phyloP scores from a whole-genome alignment of 2,113 vertebrate genomes.

The Phaethon lepturus region DNA sequence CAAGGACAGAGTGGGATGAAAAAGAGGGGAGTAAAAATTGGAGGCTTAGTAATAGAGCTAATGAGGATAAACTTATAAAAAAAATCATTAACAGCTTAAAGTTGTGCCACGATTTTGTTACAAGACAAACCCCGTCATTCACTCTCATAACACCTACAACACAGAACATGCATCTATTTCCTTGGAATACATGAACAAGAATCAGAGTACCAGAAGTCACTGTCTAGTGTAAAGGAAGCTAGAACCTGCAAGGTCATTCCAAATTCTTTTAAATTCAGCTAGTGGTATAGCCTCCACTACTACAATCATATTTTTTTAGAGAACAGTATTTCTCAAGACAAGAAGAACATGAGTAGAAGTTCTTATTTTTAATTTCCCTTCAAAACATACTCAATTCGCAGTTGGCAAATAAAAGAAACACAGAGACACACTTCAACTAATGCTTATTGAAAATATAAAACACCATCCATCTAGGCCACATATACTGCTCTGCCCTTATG shows the following conservation, averaged over 20 bases:
- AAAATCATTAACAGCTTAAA: conserved; percentile 1
- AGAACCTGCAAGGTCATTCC: neutral
- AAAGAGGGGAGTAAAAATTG: neutral
- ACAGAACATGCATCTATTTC: neutral
- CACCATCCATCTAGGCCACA: neutral
- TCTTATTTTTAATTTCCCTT: neutral
- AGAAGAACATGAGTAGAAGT: neutral
- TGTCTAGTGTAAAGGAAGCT: neutral
- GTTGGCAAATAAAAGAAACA: neutral
- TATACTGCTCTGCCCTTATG: neutral
- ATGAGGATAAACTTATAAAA: conserved; percentile 34
- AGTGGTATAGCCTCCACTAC: neutral
- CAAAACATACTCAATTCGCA: neutral
- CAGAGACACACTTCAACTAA: neutral
- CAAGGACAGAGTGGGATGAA: conserved; percentile 30
- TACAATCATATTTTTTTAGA: neutral
- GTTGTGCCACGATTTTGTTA: neutral
- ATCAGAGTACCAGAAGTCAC: neutral
- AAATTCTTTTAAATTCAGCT: neutral
- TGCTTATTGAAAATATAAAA: neutral
- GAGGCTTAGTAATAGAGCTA: conserved; percentile 21
- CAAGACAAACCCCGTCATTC: neutral
- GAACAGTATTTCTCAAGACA: neutral
- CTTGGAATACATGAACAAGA: neutral
- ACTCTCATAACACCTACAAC: neutral